A percentile compares a stretch with the other conserved stretches of the same genome.
These are phyloP conservation scores for Rousettus madagascariensis DNA, from an alignment of 2,797 vertebrate species.

Conservation along the genomic window DNA sequence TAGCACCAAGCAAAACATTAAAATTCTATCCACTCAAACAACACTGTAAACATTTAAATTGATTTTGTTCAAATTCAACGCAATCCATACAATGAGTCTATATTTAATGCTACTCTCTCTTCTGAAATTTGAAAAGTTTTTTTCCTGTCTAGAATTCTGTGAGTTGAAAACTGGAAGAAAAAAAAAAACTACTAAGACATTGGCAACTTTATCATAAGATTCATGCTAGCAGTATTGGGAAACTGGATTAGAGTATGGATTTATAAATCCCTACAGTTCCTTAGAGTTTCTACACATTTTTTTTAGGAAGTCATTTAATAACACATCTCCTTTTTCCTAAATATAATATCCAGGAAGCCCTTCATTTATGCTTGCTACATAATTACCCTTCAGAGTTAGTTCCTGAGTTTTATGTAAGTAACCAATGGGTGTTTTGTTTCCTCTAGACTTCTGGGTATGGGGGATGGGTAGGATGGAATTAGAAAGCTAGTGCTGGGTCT, in stretches of 20 bases:
- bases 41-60: conserved; percentile 23
- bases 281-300: background rate
- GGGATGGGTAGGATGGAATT: background rate
- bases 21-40: conserved; percentile 33
- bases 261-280: conserved; percentile 36
- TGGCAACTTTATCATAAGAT: conserved; percentile 24
- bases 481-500: background rate
- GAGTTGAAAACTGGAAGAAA: background rate
- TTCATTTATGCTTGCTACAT: background rate
- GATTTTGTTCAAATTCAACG: conserved; percentile 47
- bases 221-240: background rate
- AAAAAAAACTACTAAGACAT: background rate
- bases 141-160: background rate
- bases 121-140: conserved; percentile 25
- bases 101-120: conserved; percentile 15
- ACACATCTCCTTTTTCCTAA: conserved; percentile 7
- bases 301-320: background rate
- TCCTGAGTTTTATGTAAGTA: background rate
- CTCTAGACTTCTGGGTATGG: background rate
- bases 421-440: background rate
- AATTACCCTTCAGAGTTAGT: background rate
- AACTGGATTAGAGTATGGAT: background rate
- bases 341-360: background rate
- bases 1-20: conserved; percentile 23
- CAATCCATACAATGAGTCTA: background rate